Conservation (phyloP, 2,888 invertebrate species). For the Exocentrus adspersus region DNA sequence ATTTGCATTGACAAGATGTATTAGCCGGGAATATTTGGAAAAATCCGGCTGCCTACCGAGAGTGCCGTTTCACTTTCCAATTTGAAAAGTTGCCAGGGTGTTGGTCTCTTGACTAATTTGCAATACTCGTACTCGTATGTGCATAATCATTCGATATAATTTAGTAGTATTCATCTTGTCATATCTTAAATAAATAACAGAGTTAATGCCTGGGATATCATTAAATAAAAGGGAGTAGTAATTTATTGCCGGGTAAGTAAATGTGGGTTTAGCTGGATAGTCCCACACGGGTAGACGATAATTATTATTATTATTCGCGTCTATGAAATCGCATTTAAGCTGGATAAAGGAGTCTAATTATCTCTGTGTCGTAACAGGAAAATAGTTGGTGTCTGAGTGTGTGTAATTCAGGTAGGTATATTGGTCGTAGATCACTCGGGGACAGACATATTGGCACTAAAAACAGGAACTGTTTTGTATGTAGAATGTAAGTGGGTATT, state of each 20-base stretch:
- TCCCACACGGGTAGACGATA: slow-evolving; percentile 7
- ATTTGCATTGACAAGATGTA: slow-evolving; percentile 41
- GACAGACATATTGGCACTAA: background rate
- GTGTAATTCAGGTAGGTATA: slow-evolving; percentile 1
- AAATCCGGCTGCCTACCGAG: slow-evolving; percentile 31
- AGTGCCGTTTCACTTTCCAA: slow-evolving; percentile 42
- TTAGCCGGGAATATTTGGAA: slow-evolving; percentile 31
- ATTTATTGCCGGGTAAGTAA: slow-evolving; percentile 13
- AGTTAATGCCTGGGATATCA: slow-evolving; percentile 18
- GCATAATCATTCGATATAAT: slow-evolving; percentile 37
- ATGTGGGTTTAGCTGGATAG: slow-evolving; percentile 22
- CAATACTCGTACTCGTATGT: slow-evolving; percentile 20
- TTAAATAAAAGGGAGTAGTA: slow-evolving; percentile 22
- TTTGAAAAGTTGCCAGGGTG: slow-evolving; percentile 35
- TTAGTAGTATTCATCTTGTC: slow-evolving; percentile 29
- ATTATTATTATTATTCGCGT: slow-evolving; percentile 18
- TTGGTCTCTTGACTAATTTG: slow-evolving; percentile 25
- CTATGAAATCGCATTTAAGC: slow-evolving; percentile 13
- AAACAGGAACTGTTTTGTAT: background rate
- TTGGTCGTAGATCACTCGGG: background rate
- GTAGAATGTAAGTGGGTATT: background rate
- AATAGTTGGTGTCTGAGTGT: slow-evolving; percentile 14
- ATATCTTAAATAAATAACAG: slow-evolving; percentile 26
- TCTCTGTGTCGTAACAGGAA: slow-evolving; percentile 12
- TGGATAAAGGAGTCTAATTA: slow-evolving; percentile 21